Conservation (phyloP, 2,113 vertebrate genomes). For the Leucosticte australis region DNA sequence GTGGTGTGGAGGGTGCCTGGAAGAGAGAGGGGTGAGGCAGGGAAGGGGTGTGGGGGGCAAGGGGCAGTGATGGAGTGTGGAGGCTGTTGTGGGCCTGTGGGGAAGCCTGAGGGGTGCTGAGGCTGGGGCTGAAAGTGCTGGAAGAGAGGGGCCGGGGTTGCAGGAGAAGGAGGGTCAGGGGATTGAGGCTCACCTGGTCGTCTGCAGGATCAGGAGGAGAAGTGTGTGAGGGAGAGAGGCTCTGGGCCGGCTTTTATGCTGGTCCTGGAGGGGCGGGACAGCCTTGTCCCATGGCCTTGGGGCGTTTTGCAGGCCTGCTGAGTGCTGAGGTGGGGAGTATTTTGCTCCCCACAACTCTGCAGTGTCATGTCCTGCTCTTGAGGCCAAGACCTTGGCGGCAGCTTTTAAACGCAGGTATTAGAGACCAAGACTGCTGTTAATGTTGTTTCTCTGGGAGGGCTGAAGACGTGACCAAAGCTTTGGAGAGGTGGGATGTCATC, state of each 20-base stretch:
- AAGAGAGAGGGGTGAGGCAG: not conserved
- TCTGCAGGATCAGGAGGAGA: rapidly evolving
- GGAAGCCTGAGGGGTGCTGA: no score
- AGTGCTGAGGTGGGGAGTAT: not conserved
- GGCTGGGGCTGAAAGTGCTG: no score
- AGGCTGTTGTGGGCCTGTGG: not conserved
- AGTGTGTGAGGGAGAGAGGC: not conserved
- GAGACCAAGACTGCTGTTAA: rapidly evolving
- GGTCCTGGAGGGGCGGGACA: rapidly evolving
- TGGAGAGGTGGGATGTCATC: not conserved
- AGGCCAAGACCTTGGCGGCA: not conserved
- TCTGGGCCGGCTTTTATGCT: not conserved
- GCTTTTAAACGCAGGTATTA: not conserved
- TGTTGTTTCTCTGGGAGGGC: not conserved
- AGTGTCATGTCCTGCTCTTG: not conserved
- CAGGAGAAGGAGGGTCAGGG: not conserved
- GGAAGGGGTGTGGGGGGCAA: no score
- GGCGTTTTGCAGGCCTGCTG: not conserved
- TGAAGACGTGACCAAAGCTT: not conserved
- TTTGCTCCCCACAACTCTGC: not conserved
- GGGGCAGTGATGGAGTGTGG: no score
- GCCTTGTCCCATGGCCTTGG: not conserved
- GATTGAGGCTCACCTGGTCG: not conserved
- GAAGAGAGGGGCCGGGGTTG: not conserved
- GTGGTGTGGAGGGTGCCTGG: not conserved